Evolutionary conservation across 2,797 vertebrate species (phyloP), one percentile per base, ranked within the genome.

Genomic region (Apogon talboti): DNA sequence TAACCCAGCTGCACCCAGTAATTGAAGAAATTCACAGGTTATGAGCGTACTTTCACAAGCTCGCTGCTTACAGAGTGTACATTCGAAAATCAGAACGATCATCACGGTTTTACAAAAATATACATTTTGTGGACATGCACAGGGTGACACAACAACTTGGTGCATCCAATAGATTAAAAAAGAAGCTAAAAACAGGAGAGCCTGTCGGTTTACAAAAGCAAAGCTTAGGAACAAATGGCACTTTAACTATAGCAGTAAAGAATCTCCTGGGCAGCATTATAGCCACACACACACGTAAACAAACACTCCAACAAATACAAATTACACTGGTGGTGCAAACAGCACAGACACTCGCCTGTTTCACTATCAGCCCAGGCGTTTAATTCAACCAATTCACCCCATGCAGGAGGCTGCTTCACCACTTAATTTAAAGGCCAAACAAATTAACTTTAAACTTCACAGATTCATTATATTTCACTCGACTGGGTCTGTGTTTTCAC

Each of bases 91-190:
- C 18, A 64, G 52, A 66, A 56, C 70, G 50, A 52, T 83, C 74
- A 30, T 57, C 53, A 66, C 2, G 61, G 85, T 77, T 78, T 85
- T 91, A 90, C 75, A 92, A 92, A 93, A 93, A 92, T 92, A 91
- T 66, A 92, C 79, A 86, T 87, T 86, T 89, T 80, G 71, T 81
- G 82, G 73, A 51, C 72, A 78, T 57, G 65, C 80, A 71, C 28
- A 19, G 49, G 60, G 77, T 6, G 37, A 71, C 66, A 65, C 48
- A 7, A 66, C 55, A 53, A 54, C 50, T 18, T 59, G 65, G 70
- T 71, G 66, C 51, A 50, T 63, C 74, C 2, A 44, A 13, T n/a
- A 72, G 67, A 76, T 78, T 53, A 79, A 71, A 86, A 81, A 67
- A 66, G 13, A 78, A 57, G 60, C 43, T 81, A 77, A 73, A 85